phyloP scores from a whole-genome alignment of 2,888 invertebrate genomes.

The Holacanthella duospinosa region DNA sequence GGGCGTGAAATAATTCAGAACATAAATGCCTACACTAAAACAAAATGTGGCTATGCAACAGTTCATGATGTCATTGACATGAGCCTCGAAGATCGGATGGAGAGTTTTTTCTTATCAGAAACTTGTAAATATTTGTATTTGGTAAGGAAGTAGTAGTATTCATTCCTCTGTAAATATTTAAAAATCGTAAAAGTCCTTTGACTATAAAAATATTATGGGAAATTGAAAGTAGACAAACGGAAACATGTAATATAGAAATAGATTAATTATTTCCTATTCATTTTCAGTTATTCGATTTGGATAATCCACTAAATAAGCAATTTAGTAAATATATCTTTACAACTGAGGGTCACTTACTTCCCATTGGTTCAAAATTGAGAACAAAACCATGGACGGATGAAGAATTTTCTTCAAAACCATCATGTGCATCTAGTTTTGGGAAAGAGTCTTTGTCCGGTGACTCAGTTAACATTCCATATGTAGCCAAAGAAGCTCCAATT shows the following conservation, averaged over 20 bases:
- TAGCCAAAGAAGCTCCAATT: constrained; percentile 12
- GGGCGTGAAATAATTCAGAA: constrained; percentile 50
- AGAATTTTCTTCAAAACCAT: constrained; percentile 14
- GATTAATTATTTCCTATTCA: constrained; percentile 11
- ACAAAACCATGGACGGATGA: constrained; percentile 37
- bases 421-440: not conserved
- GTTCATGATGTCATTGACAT: constrained; percentile 53
- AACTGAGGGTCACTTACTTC: constrained; percentile 53
- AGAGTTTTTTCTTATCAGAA: constrained; percentile 55
- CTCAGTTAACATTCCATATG: not conserved
- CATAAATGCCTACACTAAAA: constrained; percentile 46
- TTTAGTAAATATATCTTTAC: constrained; percentile 49
- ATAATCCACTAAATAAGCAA: constrained; percentile 50
- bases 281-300: constrained; percentile 50
- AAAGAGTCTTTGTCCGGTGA: not conserved
- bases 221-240: no score
- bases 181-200: no score
- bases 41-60: constrained; percentile 54
- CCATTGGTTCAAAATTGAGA: constrained; percentile 40
- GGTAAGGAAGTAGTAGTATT: constrained; percentile 41
- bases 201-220: not conserved
- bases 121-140: constrained; percentile 55
- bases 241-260: not conserved
- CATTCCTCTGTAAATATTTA: not conserved
- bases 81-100: constrained; percentile 54